Base-by-base conservation (phyloP, 2,797 vertebrate genomes). In the Nannoperca australis region DNA sequence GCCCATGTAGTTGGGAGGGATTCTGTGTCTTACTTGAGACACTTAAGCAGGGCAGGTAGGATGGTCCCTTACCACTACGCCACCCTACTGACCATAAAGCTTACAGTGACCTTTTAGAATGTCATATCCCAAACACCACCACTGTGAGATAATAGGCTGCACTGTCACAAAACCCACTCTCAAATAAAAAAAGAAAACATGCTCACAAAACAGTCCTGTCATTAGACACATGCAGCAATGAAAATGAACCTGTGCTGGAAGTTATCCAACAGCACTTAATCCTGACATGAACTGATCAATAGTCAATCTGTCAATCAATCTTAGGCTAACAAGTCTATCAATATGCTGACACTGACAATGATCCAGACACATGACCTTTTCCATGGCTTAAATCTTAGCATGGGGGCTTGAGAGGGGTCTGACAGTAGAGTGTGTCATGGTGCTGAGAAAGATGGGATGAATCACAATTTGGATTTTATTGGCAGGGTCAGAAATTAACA, bases 361-460 rank as follows among this genome's bases (percentile, higher is more conserved):
- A 94, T 93, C 85, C 85, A 89, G 87, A 92, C 87, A 72, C 73
- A 83, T 93, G 91, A 95, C 94, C 93, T 94, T 94, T 94, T 83
- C 68, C 71, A 44, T 59, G 85, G 88, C 87, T 94, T 95, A 92
- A 92, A 90, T 92, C 88, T 83, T 73, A 74, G 81, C 84, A 87
- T 72, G 73, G 70, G 73, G 83, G 77, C 63, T 75, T 79, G 66
- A 80, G 79, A 81, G 78, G 45, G 70, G 65, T 80, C 78, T 85
- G 77, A 77, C 62, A 82, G 75, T 65, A 40, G 68, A 82, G 69
- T 67, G 71, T 4, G 53, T 64, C 51, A 60, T 55, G 24, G 55
- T 3, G 17, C 82, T 50, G 72, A 70, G 76, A 78, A 84, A 81
- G 82, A 86, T 38, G 75, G 67, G 62, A 88, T 88, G 85, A 87